phyloP scores from a whole-genome alignment of 2,797 vertebrate species.

The Gephyroberyx darwinii region DNA sequence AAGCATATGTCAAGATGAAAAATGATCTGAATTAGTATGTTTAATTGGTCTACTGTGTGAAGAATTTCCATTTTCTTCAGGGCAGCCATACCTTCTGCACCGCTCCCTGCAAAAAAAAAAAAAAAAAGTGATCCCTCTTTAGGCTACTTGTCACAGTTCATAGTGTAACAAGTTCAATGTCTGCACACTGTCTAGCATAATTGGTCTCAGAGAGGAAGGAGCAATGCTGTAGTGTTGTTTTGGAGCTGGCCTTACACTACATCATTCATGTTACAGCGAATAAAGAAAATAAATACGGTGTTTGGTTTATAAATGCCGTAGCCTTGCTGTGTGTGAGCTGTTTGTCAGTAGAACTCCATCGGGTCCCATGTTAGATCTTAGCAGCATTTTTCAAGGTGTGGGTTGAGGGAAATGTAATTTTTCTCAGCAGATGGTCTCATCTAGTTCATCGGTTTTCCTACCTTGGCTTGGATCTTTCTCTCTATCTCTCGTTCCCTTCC shows the following conservation, averaged over 20 bases:
- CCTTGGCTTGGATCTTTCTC: constrained; percentile 25
- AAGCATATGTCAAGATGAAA: constrained; percentile 58
- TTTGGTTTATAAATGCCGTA: constrained; percentile 21
- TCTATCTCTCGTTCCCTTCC: neutral
- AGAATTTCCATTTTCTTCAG: constrained; percentile 1
- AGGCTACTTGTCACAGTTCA: constrained; percentile 42
- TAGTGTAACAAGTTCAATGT: constrained; percentile 37
- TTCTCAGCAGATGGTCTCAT: constrained; percentile 63
- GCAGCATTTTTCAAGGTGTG: constrained; percentile 40
- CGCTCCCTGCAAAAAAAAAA: neutral
- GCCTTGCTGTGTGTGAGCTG: constrained; percentile 8
- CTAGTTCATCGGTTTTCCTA: constrained; percentile 47
- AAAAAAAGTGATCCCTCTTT: constrained; percentile 12
- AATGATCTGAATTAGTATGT: constrained; percentile 40
- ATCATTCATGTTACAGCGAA: constrained; percentile 5
- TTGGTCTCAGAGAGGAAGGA: constrained; percentile 52
- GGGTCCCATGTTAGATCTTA: constrained; percentile 41
- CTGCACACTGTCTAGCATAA: constrained; percentile 43
- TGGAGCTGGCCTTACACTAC: neutral
- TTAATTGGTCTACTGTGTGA: constrained; percentile 48
- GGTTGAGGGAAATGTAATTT: constrained; percentile 56
- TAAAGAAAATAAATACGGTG: constrained; percentile 15
- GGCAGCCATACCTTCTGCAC: neutral
- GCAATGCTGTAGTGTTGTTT: constrained; percentile 29
- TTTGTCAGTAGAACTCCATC: constrained; percentile 33